A percentile compares a stretch with the other conserved stretches of the same genome.
These are phyloP conservation scores for Mnemiopsis leidyi DNA, from an alignment of 37 sponge, comb jelly and placozoan species.

Conservation along the genomic window DNA sequence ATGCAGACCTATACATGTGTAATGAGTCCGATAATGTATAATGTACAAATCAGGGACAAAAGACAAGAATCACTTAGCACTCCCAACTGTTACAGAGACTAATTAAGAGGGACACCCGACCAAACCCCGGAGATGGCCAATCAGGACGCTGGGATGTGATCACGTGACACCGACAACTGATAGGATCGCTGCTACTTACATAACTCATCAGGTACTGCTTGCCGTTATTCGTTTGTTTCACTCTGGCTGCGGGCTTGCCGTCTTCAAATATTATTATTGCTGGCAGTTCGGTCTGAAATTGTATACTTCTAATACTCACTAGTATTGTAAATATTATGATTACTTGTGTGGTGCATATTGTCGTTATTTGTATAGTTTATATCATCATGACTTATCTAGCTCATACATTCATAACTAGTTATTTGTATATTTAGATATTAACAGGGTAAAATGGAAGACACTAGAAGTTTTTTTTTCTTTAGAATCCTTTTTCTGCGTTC, in stretches of 20 bases:
- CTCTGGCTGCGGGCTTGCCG: background rate
- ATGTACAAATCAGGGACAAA: background rate
- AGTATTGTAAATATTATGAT: too few species aligned
- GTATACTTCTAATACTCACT: too few species aligned
- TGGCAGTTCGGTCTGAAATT: slow-evolving; percentile 24
- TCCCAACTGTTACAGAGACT: background rate
- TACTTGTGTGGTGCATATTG: too few species aligned
- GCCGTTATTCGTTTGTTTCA: slow-evolving; percentile 53
- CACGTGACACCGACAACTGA: background rate
- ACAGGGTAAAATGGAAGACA: too few species aligned
- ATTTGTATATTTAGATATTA: too few species aligned
- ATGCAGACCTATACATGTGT: background rate
- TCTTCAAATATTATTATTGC: slow-evolving; percentile 44
- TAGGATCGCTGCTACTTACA: background rate
- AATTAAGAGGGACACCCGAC: background rate
- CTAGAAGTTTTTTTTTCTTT: too few species aligned
- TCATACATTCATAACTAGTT: too few species aligned
- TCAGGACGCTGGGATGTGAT: background rate
- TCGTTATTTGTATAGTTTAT: too few species aligned
- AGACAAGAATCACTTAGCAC: background rate
- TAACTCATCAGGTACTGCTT: slow-evolving; percentile 42
- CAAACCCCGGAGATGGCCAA: background rate
- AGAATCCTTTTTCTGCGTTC: too few species aligned
- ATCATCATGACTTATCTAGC: too few species aligned
- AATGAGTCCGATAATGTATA: background rate